Conservation (phyloP, 2,888 invertebrate genomes). For the Nasonia oneida region DNA sequence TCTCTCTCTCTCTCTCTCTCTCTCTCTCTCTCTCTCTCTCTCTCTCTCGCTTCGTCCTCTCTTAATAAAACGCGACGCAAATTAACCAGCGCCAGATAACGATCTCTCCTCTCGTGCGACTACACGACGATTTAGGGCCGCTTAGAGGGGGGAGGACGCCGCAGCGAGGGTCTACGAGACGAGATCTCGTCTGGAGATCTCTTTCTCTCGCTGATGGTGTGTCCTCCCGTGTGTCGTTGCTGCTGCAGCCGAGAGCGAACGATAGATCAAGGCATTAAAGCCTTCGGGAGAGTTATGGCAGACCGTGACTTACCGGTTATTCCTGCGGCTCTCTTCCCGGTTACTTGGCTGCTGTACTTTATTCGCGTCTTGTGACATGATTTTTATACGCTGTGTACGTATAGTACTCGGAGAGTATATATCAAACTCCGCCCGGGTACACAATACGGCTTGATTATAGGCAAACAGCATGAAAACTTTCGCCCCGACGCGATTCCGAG, state of each 20-base stretch:
- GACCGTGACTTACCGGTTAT: neutral
- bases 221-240: neutral
- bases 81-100: conserved; percentile 57
- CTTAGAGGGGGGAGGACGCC: neutral
- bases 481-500: neutral
- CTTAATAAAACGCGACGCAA: conserved; percentile 57
- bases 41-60: conserved; percentile 31
- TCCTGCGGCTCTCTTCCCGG: too few species aligned
- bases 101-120: conserved; percentile 43
- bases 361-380: neutral
- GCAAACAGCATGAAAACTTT: neutral
- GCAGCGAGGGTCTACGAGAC: neutral
- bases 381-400: neutral
- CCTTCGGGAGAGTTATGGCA: neutral
- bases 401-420: neutral
- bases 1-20: neutral
- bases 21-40: neutral
- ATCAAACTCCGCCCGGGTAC: neutral
- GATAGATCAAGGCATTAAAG: conserved; percentile 4
- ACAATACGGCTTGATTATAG: neutral
- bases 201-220: neutral
- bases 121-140: conserved; percentile 34
- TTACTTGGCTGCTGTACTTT: neutral
- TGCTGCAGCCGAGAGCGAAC: neutral
- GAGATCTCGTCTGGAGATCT: conserved; percentile 34